phyloP scores from a whole-genome alignment of 2,888 invertebrate species.

The Lissocephala sabroskyi region DNA sequence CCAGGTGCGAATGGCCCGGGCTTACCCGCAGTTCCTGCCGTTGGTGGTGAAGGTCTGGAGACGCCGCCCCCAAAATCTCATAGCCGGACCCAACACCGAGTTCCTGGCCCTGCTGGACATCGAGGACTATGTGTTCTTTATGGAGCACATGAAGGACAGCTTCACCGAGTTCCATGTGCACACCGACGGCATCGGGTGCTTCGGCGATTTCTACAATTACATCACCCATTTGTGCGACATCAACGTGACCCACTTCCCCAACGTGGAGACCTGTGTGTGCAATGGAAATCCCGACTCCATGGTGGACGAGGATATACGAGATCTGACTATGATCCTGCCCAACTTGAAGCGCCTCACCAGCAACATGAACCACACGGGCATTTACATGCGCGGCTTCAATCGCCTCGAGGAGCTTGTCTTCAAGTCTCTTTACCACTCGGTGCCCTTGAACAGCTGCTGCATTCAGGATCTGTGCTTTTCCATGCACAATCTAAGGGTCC shows the following conservation, averaged over 20 bases:
- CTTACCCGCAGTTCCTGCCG: slow-evolving; percentile 50
- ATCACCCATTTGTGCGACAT: slow-evolving; percentile 45
- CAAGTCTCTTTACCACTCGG: slow-evolving; percentile 45
- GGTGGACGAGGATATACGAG: slow-evolving; percentile 42
- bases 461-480: slow-evolving; percentile 47
- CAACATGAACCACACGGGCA: slow-evolving; percentile 49
- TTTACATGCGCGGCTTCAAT: slow-evolving; percentile 29
- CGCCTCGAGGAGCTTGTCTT: slow-evolving; percentile 45
- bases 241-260: slow-evolving; percentile 30
- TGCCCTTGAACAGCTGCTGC: slow-evolving; percentile 41
- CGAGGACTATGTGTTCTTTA: slow-evolving; percentile 51
- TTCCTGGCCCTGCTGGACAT: slow-evolving; percentile 37
- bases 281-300: slow-evolving; percentile 40
- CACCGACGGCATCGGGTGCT: slow-evolving; percentile 42
- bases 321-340: slow-evolving; percentile 39
- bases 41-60: slow-evolving; percentile 36
- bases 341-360: slow-evolving; percentile 40
- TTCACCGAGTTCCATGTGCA: slow-evolving; percentile 49
- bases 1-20: slow-evolving; percentile 52
- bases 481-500: slow-evolving; percentile 32
- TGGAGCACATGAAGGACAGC: slow-evolving; percentile 40
- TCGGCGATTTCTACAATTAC: slow-evolving; percentile 44
- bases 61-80: slow-evolving; percentile 27
- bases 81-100: slow-evolving; percentile 39
- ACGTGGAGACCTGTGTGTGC: slow-evolving; percentile 38